Base-by-base conservation (phyloP, 2,113 vertebrate species). In the Deroptyus accipitrinus region DNA sequence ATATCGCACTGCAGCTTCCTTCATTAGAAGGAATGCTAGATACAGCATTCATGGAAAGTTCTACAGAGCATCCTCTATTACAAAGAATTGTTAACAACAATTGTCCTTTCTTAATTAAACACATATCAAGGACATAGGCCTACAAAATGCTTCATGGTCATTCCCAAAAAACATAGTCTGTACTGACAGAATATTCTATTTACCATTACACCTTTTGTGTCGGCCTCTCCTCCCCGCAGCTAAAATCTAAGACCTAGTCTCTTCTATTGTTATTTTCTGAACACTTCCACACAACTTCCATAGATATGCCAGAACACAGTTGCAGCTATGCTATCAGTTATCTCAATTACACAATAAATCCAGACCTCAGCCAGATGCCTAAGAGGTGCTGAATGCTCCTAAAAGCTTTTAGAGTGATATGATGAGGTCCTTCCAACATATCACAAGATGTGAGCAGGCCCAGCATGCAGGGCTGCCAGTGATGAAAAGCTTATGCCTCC, bases 211-310 rank as follows among this genome's bases (percentile, higher is more conserved):
- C 28, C 19, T 66, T 63, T 80, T 64, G 57, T 35, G 33, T 24
- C 22, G 24, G 22, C 13, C 57, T n/a, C 24, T 59, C 57, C 33
- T 18, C 23, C 25, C 7, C 6, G 11, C 13, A 0, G 0, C 35
- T 23, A 39, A 46, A 51, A 35, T 51, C 57, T 33, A 62, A 37
- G 41, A 48, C 18, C 19, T 63, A n/a, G 48, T 88, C 31, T 24
- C 39, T 41, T 77, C 46, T 73, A 14, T 17, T 44, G 12, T 30
- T 42, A 30, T 55, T 51, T 82, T 77, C 39, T n/a, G 35, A 62
- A 61, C 31, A 28, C 41, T 39, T 76, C 35, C 52, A 72, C 10
- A 14, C n/a, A 54, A 69, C 28, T 55, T 39, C 51, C 5, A 16
- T 7, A 48, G 55, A 23, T 22, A 61, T 0, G 10, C 35, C 64